phyloP scores from a whole-genome alignment of 2,797 vertebrate species.

The Hapalemur alaotrensis region DNA sequence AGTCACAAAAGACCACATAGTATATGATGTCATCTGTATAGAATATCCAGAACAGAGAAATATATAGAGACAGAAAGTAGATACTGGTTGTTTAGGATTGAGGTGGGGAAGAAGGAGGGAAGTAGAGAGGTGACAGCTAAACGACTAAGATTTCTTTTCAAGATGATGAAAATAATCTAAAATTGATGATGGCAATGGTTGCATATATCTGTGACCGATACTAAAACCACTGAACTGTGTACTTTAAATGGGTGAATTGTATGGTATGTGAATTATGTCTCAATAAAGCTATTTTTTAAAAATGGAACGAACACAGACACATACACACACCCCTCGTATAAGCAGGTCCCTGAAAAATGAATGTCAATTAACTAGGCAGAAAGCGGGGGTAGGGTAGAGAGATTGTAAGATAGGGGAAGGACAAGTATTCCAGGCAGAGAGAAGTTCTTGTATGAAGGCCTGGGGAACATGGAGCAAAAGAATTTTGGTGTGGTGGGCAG shows the following conservation, averaged over 20 bases:
- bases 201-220: not conserved
- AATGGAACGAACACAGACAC: not conserved
- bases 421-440: not conserved
- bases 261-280: not conserved
- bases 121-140: not conserved
- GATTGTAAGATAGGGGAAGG: not conserved
- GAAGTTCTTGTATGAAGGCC: not conserved
- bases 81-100: not conserved
- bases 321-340: not conserved
- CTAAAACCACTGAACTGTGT: not conserved
- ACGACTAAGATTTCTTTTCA: not conserved
- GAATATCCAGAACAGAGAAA: not conserved
- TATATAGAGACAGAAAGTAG: not conserved
- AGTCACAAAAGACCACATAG: not conserved
- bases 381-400: too few species aligned
- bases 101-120: not conserved
- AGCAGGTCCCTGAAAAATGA: not conserved
- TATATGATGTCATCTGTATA: not conserved
- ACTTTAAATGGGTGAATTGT: not conserved
- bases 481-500: not conserved
- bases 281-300: not conserved
- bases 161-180: not conserved
- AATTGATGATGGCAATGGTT: not conserved
- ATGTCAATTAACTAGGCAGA: not conserved
- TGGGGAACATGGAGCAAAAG: not conserved